phyloP scores from a whole-genome alignment of 2,113 vertebrate species.

The Machaerirhynchus nigripectus region DNA sequence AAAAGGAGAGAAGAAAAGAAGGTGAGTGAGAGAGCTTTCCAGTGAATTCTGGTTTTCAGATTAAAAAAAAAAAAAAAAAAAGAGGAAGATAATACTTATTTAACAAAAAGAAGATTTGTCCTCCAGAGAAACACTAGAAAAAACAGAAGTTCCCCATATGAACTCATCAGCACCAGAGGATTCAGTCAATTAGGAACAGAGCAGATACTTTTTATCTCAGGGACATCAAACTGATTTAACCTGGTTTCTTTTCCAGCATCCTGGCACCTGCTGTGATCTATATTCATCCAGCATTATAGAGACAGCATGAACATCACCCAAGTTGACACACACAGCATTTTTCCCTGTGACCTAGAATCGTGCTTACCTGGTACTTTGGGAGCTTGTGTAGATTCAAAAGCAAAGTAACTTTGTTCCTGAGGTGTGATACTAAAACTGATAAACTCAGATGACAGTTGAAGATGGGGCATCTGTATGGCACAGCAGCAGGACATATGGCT shows the following conservation, averaged over 20 bases:
- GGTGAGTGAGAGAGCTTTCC: neutral
- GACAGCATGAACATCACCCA: neutral
- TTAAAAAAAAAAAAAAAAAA: neutral
- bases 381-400: neutral
- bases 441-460: neutral
- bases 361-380: neutral
- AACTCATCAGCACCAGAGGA: neutral
- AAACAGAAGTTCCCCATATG: neutral
- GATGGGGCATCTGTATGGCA: neutral
- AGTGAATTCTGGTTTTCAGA: neutral
- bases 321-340: neutral
- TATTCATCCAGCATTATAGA: neutral
- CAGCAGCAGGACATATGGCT: conserved; percentile 17
- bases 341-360: neutral
- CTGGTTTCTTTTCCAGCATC: neutral
- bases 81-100: neutral
- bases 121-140: neutral
- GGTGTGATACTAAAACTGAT: neutral
- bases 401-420: neutral
- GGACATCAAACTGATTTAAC: conserved; percentile 2
- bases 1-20: neutral
- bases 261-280: neutral
- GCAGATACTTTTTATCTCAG: neutral
- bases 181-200: neutral
- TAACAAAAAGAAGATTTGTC: neutral